These are phyloP conservation scores for Stegana nigrithorax DNA, from an alignment of 2,888 invertebrate genomes.

Conservation along the genomic window DNA sequence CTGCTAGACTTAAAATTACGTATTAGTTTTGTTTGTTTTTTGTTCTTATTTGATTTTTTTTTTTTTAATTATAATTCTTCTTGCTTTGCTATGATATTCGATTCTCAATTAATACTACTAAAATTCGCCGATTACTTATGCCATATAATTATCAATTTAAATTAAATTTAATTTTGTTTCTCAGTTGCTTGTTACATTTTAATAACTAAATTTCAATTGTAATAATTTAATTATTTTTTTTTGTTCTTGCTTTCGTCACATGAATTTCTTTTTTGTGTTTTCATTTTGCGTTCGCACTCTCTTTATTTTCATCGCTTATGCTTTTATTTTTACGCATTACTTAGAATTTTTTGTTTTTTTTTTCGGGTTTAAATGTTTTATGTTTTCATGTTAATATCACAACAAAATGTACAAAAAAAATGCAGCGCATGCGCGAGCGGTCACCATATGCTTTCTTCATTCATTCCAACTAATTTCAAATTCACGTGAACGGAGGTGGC, in stretches of 20 bases:
- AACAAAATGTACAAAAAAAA: slow-evolving; percentile 55
- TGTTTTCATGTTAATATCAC: slow-evolving; percentile 58
- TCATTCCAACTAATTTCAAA: slow-evolving; percentile 17
- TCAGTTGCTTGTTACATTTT: too few relatives aligned
- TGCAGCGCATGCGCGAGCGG: slow-evolving; percentile 40
- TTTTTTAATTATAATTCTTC: not conserved
- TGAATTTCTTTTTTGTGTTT: not conserved
- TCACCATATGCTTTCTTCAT: not conserved
- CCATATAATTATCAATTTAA: slow-evolving; percentile 41
- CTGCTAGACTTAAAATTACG: too few relatives aligned
- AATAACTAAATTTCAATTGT: too few relatives aligned
- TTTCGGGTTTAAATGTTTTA: not conserved
- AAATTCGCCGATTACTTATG: slow-evolving; percentile 61
- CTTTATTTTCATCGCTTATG: not conserved
- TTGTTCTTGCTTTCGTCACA: not conserved
- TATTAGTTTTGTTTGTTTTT: not conserved
- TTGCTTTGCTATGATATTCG: slow-evolving; percentile 49
- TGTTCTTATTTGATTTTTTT: not conserved
- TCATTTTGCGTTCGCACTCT: not conserved
- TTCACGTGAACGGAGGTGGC: slow-evolving; percentile 68
- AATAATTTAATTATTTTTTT: not conserved
- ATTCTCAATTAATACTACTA: slow-evolving; percentile 42
- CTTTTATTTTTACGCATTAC: not conserved
- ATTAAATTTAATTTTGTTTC: too few relatives aligned
- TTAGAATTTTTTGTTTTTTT: not conserved